Percentiles rank a stretch among this genome's conserved stretches.
phyloP scores from a whole-genome alignment of 2,888 invertebrate genomes.

The Salpingus planirostris region DNA sequence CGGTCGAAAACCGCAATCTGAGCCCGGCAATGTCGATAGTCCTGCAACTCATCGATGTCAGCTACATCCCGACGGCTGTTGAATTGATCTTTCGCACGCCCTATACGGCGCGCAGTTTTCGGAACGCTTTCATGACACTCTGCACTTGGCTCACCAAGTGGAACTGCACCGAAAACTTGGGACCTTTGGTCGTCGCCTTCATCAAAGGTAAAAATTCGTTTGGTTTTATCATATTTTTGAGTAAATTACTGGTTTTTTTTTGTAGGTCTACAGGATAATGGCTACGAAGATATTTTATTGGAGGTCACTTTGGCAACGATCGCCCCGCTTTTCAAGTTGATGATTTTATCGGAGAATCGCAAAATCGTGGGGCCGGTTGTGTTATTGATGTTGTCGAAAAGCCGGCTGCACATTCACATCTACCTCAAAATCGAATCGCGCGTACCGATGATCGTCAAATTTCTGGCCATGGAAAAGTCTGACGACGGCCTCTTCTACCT shows the following conservation, averaged over 20 bases:
- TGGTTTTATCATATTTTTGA: too few species aligned
- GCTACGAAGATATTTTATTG: slow-evolving; percentile 42
- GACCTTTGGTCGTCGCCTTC: slow-evolving; percentile 58
- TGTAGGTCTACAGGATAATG: too few species aligned
- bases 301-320: slow-evolving; percentile 55
- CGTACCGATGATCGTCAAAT: slow-evolving; percentile 45
- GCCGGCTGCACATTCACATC: slow-evolving; percentile 50
- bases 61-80: slow-evolving; percentile 38
- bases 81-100: slow-evolving; percentile 39
- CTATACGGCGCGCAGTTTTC: slow-evolving; percentile 46
- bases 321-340: slow-evolving; percentile 48
- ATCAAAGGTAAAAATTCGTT: slow-evolving; percentile 45
- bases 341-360: slow-evolving; percentile 49
- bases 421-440: slow-evolving; percentile 51
- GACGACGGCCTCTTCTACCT: slow-evolving; percentile 42
- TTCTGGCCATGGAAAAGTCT: slow-evolving; percentile 50
- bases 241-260: too few species aligned
- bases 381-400: slow-evolving; percentile 53
- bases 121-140: slow-evolving; percentile 54
- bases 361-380: slow-evolving; percentile 53
- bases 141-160: slow-evolving; percentile 61
- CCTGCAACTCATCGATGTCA: slow-evolving; percentile 45
- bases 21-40: slow-evolving; percentile 53
- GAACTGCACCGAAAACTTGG: slow-evolving; percentile 54
- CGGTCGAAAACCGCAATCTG: slow-evolving; percentile 49